Evolutionary conservation across 2,113 vertebrate species (phyloP), one percentile per base, ranked within the genome.

Genomic region (Mormyrus lacerda): DNA sequence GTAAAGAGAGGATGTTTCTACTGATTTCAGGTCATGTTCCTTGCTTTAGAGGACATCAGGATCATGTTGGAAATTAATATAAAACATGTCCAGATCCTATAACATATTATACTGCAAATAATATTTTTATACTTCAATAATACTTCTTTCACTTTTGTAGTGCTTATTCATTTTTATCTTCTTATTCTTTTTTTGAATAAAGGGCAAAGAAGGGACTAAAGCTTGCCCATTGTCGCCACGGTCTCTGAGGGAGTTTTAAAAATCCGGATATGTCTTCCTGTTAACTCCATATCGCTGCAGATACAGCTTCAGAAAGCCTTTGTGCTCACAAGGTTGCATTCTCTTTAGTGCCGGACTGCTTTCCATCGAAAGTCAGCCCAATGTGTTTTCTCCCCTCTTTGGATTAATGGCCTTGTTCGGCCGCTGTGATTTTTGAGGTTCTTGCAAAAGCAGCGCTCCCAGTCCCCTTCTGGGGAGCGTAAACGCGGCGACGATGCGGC

Each of bases 401-500:
- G 90, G 42, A 91, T 95, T 93, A 93, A 83, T 11, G 79, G 42
- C 19, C 79, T n/a, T 42, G 21, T 45, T 83, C n/a, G 76, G 65
- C 45, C 87, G 79, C 90, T 87, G 31, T 50, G 91, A 42, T 91
- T 89, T 89, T 91, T 91, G 90, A 91, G 92, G 47, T 84, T 91
- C 82, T 87, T 48, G 48, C 83, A 89, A 92, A 89, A 92, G 69
- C 82, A 88, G 91, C 91, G 79, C 61, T 89, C 89, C 92, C 92
- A 91, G 89, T 91, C 93, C 92, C 94, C 91, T 91, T 76, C 87
- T 53, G 91, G 92, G 92, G 91, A 92, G 95, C 94, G 92, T 95
- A 93, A 91, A 94, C 93, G 83, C 89, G 92, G 96, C 94, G 93
- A 94, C 91, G 93, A 94, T 92, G 55, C 85, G 82, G 92, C 93